Evolutionary conservation across 2,797 vertebrate genomes (phyloP), one percentile per base, ranked within the genome.

Genomic region (Taeniopygia guttata): DNA sequence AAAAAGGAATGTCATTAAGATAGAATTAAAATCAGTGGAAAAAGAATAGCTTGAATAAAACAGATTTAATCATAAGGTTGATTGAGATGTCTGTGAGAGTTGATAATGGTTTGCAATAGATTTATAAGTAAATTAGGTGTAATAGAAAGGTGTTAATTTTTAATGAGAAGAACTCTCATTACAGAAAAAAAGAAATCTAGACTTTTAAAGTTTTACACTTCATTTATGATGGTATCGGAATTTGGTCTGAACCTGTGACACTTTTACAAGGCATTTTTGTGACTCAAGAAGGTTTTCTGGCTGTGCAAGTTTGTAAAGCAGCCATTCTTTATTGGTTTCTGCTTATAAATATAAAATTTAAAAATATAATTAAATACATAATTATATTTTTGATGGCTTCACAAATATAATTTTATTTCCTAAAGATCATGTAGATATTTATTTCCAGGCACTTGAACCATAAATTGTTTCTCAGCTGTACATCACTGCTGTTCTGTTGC

Each of bases 81-180:
- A 97, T 80, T 79, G 91, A 96, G 69, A 96, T 96, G 89, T 95
- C 84, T 40, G 7, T 87, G 81, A 77, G 94, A 95, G 75, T 32
- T 95, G 91, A 83, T 96, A 96, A 97, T 91, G 86, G 95, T 87
- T 82, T 32, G 51, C 63, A 96, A 84, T 90, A 93, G 93, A 96
- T 94, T 96, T 96, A 91, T 94, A 97, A 95, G 76, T 94, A 97
- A 97, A 97, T 95, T 93, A 84, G 58, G 32, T 87, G 84, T 96
- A 97, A 92, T 96, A 95, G 95, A 89, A 90, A 95, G 77, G 55
- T 93, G 60, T 96, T 96, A 89, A 97, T 94, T 96, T 97, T 97
- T 97, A 96, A 97, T 96, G 59, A 96, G 77, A 73, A 87, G 70
- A 93, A 86, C 21, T 92, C 66, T 96, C 78, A 85, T 88, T 96